Percentiles rank a stretch among this genome's conserved stretches.
Conservation (phyloP, 2,797 vertebrate species). For the Pygocentrus nattereri region DNA sequence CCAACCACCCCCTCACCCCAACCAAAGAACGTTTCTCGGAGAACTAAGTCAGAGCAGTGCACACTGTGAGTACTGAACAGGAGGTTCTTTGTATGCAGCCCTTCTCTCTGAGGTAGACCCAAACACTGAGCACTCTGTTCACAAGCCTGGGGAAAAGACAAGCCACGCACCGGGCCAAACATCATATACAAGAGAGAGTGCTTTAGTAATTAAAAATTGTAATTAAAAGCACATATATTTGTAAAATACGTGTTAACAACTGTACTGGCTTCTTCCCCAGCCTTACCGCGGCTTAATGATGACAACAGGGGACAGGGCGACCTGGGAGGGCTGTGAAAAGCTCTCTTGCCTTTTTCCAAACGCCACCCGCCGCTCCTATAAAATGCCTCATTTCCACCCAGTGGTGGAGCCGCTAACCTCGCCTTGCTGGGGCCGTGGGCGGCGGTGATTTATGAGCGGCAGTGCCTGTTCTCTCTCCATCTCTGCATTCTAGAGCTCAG, state of each 20-base stretch:
- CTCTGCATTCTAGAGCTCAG: conserved; percentile 70
- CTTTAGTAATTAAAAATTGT: no score
- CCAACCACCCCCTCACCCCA: not conserved
- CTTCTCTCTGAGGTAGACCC: conserved; percentile 42
- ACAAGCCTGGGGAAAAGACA: conserved; percentile 56
- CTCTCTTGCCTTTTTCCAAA: conserved; percentile 72
- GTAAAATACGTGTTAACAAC: conserved; percentile 44
- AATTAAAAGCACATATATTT: conserved; percentile 53
- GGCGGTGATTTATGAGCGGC: conserved; percentile 77
- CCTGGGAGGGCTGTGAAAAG: conserved; percentile 65
- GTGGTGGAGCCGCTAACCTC: conserved; percentile 74
- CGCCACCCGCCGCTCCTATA: conserved; percentile 74
- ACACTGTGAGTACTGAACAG: conserved; percentile 61
- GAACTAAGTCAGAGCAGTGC: conserved; percentile 46
- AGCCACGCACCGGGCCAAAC: conserved; percentile 42
- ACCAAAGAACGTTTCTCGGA: conserved; percentile 37
- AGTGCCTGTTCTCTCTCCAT: conserved; percentile 74
- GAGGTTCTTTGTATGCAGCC: conserved; percentile 65
- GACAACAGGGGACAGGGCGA: conserved; percentile 51
- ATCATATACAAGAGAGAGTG: conserved; percentile 44
- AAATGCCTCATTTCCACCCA: conserved; percentile 81
- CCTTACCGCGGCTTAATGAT: conserved; percentile 58
- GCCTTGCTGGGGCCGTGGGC: conserved; percentile 28
- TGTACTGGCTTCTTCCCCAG: conserved; percentile 22
- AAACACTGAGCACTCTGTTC: conserved; percentile 68